These are phyloP conservation scores for Crambe crambe DNA, from an alignment of 37 sponge, comb jelly and placozoan species.

Conservation along the genomic window DNA sequence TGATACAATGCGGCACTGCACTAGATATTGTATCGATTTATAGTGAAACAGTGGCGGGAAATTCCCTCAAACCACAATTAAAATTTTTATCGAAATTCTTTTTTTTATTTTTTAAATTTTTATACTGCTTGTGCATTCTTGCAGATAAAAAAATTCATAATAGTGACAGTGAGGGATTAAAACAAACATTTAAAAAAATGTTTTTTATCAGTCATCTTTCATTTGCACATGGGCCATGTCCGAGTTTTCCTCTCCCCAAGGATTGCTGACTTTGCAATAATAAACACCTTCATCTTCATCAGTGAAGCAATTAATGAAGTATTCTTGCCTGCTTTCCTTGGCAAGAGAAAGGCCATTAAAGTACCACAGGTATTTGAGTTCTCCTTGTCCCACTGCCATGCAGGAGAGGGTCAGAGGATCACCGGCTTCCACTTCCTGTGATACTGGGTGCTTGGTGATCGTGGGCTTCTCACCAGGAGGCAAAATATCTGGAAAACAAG, in stretches of 20 bases:
- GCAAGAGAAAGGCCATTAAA: constrained; percentile 54
- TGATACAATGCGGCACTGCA: no score
- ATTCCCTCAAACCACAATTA: no score
- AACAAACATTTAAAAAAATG: no score
- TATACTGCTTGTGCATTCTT: no score
- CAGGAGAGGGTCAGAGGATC: constrained; percentile 32
- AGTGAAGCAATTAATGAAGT: constrained; percentile 46
- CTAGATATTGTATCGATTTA: no score
- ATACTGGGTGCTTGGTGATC: constrained; percentile 38
- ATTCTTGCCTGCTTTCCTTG: constrained; percentile 26
- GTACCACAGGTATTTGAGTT: constrained; percentile 41
- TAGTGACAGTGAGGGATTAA: no score
- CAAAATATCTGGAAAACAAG: no score
- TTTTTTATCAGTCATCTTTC: constrained; percentile 4
- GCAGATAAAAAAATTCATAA: no score
- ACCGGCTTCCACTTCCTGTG: constrained; percentile 25
- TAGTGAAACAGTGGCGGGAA: no score
- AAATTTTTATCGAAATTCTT: no score
- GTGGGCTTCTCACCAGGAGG: background rate
- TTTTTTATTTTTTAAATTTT: no score
- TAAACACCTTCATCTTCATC: constrained; percentile 62
- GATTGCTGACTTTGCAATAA: constrained; percentile 29
- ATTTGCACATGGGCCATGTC: constrained; percentile 22
- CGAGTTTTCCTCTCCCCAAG: constrained; percentile 1
- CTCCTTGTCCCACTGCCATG: background rate